A percentile compares a stretch with the other conserved stretches of the same genome.
These are phyloP conservation scores for Pangasius krempfi DNA, from an alignment of 2,797 vertebrate genomes.

Conservation along the genomic window DNA sequence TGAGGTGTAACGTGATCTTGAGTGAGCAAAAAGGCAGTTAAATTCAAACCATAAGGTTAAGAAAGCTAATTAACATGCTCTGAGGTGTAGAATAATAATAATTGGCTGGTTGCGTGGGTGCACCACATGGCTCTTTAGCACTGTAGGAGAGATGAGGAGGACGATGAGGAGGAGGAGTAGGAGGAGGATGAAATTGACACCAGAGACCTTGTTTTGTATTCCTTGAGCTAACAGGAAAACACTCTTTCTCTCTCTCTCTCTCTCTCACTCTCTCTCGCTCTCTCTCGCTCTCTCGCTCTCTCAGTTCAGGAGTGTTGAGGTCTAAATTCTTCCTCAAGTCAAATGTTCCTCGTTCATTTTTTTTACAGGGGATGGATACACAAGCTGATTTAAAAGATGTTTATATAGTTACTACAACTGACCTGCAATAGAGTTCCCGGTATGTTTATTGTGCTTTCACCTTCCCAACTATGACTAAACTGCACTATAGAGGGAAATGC, in stretches of 20 bases:
- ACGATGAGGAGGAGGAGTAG: not conserved
- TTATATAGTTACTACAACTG: not conserved
- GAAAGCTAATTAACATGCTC: not conserved
- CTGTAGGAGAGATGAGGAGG: not conserved
- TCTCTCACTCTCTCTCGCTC: not conserved
- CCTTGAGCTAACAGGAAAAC: not conserved
- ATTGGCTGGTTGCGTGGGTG: not conserved
- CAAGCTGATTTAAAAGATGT: not conserved
- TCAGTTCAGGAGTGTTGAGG: not conserved
- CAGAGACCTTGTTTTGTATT: slow-evolving; percentile 2
- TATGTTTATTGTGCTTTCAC: not conserved
- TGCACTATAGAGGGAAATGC: not conserved
- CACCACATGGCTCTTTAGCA: not conserved
- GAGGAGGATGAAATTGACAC: not conserved
- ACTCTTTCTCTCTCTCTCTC: not conserved
- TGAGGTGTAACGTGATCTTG: not conserved
- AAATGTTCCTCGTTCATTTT: not conserved
- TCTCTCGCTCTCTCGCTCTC: not conserved
- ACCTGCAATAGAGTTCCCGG: not conserved
- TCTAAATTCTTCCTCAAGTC: not conserved
- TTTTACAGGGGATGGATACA: not conserved
- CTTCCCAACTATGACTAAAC: not conserved
- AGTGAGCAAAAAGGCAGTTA: not conserved
- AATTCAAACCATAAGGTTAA: slow-evolving; percentile 2
- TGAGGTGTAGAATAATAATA: slow-evolving; percentile 6